Percentiles rank a stretch among this genome's conserved stretches.
Conservation (phyloP, 2,113 vertebrate genomes). For the Tupaia tana region DNA sequence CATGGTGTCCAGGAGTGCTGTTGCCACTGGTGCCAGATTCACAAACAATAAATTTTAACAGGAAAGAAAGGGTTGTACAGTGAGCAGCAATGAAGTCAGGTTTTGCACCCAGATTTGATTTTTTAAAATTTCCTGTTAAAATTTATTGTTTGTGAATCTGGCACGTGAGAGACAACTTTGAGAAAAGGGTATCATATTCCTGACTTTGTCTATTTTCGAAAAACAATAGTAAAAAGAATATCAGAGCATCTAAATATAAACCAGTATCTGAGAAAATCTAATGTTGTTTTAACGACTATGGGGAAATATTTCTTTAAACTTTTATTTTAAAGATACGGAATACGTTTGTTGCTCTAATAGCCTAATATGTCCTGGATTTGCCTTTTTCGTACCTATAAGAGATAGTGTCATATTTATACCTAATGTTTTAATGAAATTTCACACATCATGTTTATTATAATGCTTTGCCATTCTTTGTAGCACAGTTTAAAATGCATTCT, state of each 20-base stretch:
- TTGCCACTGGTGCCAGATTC: too few species aligned
- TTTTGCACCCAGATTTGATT: neutral
- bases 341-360: neutral
- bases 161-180: neutral
- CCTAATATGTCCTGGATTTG: neutral
- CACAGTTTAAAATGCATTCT: conserved; percentile 1
- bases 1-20: neutral
- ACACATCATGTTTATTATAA: neutral
- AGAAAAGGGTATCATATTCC: neutral
- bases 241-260: neutral
- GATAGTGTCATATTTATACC: neutral
- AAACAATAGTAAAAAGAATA: neutral
- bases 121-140: too few species aligned
- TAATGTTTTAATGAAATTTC: neutral
- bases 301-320: neutral
- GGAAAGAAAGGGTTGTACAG: neutral
- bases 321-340: neutral
- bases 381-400: conserved; percentile 32
- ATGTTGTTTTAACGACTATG: neutral
- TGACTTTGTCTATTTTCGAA: conserved; percentile 6
- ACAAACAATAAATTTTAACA: neutral
- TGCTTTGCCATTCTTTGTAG: neutral
- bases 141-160: too few species aligned
- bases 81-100: too few species aligned
- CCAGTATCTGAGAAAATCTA: neutral